Evolutionary conservation across 1,140 invertebrate species (phyloP).

Genomic region (Colletes latitarsis): DNA sequence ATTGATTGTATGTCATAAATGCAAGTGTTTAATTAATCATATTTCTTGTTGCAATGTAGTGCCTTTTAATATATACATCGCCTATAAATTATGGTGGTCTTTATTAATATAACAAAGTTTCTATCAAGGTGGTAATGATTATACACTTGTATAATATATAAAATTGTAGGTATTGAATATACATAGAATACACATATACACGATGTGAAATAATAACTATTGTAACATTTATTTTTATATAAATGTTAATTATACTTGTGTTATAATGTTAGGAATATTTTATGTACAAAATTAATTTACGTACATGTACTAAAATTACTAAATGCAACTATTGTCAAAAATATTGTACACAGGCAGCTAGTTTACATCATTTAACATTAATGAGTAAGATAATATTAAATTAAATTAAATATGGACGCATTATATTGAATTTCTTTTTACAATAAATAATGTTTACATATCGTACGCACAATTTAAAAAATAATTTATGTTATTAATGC

Average conservation of each 20-base stretch:
- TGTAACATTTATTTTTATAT: constrained; percentile 50
- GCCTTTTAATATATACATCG: constrained; percentile 8
- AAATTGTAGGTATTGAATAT: background rate
- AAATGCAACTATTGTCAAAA: background rate
- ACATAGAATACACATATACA: constrained; percentile 1
- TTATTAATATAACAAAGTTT: background rate
- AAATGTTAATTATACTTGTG: background rate
- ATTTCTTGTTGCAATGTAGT: constrained; percentile 5
- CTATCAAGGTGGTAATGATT: background rate
- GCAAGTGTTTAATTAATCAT: background rate
- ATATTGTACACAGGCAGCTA: constrained; percentile 13
- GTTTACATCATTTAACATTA: background rate
- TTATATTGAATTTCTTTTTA: constrained; percentile 2
- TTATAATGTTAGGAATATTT: constrained; percentile 10
- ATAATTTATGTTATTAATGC: constrained; percentile 64
- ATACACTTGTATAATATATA: background rate
- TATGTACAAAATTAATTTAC: background rate
- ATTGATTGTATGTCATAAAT: background rate
- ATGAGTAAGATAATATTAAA: background rate
- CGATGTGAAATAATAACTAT: background rate
- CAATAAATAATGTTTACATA: background rate
- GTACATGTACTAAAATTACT: background rate
- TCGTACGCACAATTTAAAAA: constrained; percentile 21
- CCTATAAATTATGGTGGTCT: background rate
- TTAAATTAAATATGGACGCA: background rate